A percentile compares a stretch with the other conserved stretches of the same genome.
Conservation (phyloP, 2,888 invertebrate species). For the Synergus umbraculus region DNA sequence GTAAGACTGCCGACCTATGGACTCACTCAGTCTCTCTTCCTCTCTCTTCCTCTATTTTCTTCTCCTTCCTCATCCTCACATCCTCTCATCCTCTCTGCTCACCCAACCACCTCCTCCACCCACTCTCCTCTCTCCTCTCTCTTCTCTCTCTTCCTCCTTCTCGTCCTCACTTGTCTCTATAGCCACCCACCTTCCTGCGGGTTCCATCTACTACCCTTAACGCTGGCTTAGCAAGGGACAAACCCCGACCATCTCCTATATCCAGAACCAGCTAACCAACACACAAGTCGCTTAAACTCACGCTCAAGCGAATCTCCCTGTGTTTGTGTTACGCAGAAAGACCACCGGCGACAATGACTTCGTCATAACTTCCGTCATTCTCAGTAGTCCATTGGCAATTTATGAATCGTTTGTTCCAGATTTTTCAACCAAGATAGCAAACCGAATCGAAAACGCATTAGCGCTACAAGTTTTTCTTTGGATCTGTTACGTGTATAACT, state of each 20-base stretch:
- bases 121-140: conserved; percentile 32
- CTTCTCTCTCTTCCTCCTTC: conserved; percentile 41
- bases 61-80: conserved; percentile 55
- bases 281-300: conserved; percentile 69
- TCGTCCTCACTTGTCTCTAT: conserved; percentile 44
- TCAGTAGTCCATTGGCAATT: conserved; percentile 8
- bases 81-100: conserved; percentile 60
- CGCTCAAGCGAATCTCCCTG: conserved; percentile 58
- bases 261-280: conserved; percentile 69
- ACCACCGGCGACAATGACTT: conserved; percentile 64
- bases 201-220: conserved; percentile 65
- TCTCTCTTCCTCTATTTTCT: conserved; percentile 55
- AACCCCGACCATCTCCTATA: conserved; percentile 61
- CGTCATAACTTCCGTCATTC: conserved; percentile 60
- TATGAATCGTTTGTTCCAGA: background rate
- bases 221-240: conserved; percentile 73
- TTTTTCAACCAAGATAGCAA: background rate
- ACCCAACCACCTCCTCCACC: conserved; percentile 58
- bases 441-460: no score
- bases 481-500: no score
- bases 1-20: conserved; percentile 76
- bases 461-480: no score
- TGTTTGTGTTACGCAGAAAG: conserved; percentile 63
- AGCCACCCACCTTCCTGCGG: conserved; percentile 42
- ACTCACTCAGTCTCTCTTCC: conserved; percentile 66